Evolutionary conservation across 2,888 invertebrate species (phyloP).

Genomic region (Phortica okadai): DNA sequence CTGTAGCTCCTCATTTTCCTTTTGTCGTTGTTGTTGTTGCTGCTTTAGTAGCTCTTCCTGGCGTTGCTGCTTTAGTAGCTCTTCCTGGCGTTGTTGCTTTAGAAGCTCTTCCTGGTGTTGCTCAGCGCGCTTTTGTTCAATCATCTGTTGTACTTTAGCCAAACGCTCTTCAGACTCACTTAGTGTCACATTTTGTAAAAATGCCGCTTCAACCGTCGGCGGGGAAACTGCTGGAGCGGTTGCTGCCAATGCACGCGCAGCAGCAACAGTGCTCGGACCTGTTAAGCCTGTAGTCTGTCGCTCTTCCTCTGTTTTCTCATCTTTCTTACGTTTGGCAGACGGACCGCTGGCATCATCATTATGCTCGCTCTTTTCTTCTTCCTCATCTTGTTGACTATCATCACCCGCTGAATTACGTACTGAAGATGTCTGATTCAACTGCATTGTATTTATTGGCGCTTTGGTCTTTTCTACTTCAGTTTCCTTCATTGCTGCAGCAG

Average conservation of each 20-base stretch:
- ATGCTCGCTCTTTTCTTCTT: not conserved
- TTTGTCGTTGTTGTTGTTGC: slow-evolving; percentile 89
- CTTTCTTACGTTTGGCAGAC: not conserved
- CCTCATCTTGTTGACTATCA: not conserved
- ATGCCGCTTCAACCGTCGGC: not conserved
- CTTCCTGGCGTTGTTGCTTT: slow-evolving; percentile 37
- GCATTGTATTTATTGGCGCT: not conserved
- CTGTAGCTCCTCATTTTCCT: slow-evolving; percentile 65
- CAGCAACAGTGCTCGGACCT: not conserved
- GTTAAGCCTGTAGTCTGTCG: not conserved
- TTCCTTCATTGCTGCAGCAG: not conserved
- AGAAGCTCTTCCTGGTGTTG: not conserved
- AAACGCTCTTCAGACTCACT: slow-evolving; percentile 67
- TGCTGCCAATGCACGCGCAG: slow-evolving; percentile 5
- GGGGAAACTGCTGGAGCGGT: not conserved
- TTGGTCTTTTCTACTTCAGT: not conserved
- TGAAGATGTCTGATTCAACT: not conserved
- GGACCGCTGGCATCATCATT: not conserved
- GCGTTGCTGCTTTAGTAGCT: slow-evolving; percentile 61
- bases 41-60: slow-evolving; percentile 90
- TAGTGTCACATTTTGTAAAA: slow-evolving; percentile 65
- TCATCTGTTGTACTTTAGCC: slow-evolving; percentile 78
- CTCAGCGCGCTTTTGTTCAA: slow-evolving; percentile 62
- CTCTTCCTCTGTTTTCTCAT: not conserved
- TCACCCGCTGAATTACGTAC: slow-evolving; percentile 19